Base-by-base conservation (phyloP, 1,140 invertebrate species). In the Linepithema humile region DNA sequence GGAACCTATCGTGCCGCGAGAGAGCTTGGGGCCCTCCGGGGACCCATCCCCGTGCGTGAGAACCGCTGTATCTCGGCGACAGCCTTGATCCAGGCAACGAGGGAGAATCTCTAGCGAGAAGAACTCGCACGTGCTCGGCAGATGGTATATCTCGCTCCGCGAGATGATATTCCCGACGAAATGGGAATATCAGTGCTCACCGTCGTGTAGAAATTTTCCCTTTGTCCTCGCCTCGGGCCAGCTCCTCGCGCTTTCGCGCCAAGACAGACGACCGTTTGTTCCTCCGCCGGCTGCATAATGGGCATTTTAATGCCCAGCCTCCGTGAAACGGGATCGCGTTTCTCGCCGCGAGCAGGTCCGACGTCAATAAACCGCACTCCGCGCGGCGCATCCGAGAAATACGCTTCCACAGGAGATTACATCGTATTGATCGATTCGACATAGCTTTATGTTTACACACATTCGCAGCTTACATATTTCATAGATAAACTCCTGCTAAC, bases 61-160 rank as follows among this genome's bases (percentile, higher is more conserved):
- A 91, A 77, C 85, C 90, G 9, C 90, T 89, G 86, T 12, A 59
- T 55, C 43, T 83, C 29, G 17, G 70, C 73, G 50, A 48, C 85
- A 82, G 55, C 70, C 80, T 67, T 78, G 85, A 87, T 86, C 32
- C 73, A 85, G 73, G 57, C 50, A 60, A 78, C 45, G 64, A 38
- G 48, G 50, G 53, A 60, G 35, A 48, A 59, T 10, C 15, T 6
- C 38, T n/a, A 15, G 38, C 57, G 26, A 62, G 23, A 84, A 43
- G 23, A 53, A 43, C 82, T 70, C 20, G 89, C 90, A 91, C 88
- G 86, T 91, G 90, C 80, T 84, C 70, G 82, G 59, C 90, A 91
- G 86, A 91, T 91, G 90, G 55, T 60, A 69, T 48, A 50, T 55
- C 55, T 40, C 73, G 77, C 84, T 85, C n/a, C 59, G 77, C 60